Percentiles rank a stretch among this genome's conserved stretches.
phyloP scores from a whole-genome alignment of 1,140 invertebrate species.

The Drosophila dunni region DNA sequence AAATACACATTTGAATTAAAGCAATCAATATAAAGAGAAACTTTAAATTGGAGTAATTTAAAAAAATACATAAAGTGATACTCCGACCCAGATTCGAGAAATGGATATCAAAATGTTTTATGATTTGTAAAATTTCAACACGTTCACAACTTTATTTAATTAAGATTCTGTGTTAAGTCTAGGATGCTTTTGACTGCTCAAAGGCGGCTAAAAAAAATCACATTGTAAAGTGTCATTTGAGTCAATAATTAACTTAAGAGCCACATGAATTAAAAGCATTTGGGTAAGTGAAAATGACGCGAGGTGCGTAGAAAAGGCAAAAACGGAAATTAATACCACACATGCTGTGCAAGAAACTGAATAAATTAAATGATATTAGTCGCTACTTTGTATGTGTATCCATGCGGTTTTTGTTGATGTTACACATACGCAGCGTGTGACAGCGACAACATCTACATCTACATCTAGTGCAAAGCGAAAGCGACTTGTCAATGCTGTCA shows the following conservation, averaged over 20 bases:
- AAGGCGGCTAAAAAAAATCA: neutral
- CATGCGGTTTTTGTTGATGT: conserved; percentile 39
- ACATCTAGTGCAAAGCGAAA: conserved; percentile 6
- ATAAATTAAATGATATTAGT: conserved; percentile 73
- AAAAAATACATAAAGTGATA: neutral
- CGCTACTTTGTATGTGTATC: conserved; percentile 54
- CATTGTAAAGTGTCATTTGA: neutral
- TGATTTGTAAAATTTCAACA: neutral
- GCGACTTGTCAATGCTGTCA: conserved; percentile 55
- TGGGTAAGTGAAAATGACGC: conserved; percentile 15
- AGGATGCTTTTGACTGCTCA: neutral
- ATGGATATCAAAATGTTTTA: neutral
- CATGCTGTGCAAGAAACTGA: conserved; percentile 34
- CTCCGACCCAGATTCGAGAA: neutral
- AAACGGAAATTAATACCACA: conserved; percentile 60
- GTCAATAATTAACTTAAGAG: conserved; percentile 62
- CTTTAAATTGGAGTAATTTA: neutral
- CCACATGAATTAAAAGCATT: conserved; percentile 41
- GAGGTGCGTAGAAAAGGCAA: conserved; percentile 31
- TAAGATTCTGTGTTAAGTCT: neutral
- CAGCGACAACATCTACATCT: conserved; percentile 7
- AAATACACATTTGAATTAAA: neutral
- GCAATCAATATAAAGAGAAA: neutral
- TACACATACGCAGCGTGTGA: conserved; percentile 49
- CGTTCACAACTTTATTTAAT: neutral